Conservation (phyloP, 2,797 vertebrate species). For the Epinephelus malabaricus region DNA sequence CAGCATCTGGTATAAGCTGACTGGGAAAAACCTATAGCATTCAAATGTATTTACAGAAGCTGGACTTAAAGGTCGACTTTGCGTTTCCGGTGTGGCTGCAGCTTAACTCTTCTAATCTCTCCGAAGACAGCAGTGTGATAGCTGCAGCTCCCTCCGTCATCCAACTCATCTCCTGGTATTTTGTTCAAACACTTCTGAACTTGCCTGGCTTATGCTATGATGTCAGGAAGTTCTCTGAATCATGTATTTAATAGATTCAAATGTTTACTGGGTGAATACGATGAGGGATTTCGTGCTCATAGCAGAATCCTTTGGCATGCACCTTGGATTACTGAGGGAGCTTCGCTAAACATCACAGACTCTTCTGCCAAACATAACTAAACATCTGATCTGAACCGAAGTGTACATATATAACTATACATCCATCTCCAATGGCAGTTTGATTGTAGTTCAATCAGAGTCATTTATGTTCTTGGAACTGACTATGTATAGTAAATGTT, state of each 20-base stretch:
- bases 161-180: constrained; percentile 14
- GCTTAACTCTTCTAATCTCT: constrained; percentile 21
- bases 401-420: background rate
- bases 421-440: too few species aligned
- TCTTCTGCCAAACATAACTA: background rate
- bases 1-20: constrained; percentile 20
- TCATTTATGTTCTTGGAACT: background rate
- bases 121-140: constrained; percentile 13
- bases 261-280: background rate
- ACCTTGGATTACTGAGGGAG: background rate
- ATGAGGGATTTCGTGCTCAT: background rate
- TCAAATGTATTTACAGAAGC: background rate
- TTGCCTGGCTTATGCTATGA: background rate
- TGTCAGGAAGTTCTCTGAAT: background rate
- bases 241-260: background rate
- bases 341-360: background rate
- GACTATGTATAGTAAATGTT: background rate
- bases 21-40: background rate
- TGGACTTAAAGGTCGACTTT: background rate
- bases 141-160: background rate
- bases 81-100: background rate
- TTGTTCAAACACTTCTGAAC: constrained; percentile 8
- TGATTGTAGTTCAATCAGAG: background rate
- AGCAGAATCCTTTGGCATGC: background rate
- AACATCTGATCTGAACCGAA: background rate